phyloP scores from a whole-genome alignment of 2,888 invertebrate species.

The Malthinus seriepunctatus region DNA sequence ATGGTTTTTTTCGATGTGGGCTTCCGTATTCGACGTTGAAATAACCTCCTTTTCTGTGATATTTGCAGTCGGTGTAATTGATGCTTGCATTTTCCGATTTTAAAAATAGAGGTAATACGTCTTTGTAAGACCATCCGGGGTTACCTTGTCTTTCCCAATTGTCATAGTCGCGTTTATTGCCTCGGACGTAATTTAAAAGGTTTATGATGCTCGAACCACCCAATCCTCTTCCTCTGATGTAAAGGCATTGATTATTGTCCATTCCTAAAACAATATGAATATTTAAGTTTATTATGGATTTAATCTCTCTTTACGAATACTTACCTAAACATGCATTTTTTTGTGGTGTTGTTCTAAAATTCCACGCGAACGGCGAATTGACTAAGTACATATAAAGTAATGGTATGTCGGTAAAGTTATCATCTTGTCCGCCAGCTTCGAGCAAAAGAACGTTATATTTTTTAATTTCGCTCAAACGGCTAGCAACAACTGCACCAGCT shows the following conservation, averaged over 20 bases:
- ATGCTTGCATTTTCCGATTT: conserved; percentile 59
- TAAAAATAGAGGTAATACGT: conserved; percentile 44
- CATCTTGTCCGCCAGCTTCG: conserved; percentile 60
- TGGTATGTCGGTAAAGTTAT: conserved; percentile 12
- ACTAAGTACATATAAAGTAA: neutral
- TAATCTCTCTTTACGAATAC: no score
- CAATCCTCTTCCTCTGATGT: conserved; percentile 40
- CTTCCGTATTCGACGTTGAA: conserved; percentile 62
- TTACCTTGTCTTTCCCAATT: conserved; percentile 54
- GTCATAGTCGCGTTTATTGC: conserved; percentile 76
- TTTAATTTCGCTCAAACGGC: conserved; percentile 65
- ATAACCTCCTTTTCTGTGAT: conserved; percentile 62
- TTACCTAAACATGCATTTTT: conserved; percentile 7
- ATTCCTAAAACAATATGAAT: no score
- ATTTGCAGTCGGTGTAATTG: no score
- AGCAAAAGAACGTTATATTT: conserved; percentile 67
- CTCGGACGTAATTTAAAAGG: conserved; percentile 79
- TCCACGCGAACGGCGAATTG: conserved; percentile 7
- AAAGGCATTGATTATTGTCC: no score
- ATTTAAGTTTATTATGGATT: no score
- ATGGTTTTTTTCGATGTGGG: no score
- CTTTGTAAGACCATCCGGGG: conserved; percentile 75
- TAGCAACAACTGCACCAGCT: conserved; percentile 67
- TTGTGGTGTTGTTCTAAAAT: conserved; percentile 9
- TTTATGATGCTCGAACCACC: conserved; percentile 81